Percentiles rank a stretch among this genome's conserved stretches.
Evolutionary conservation across 64 coral and sea anemone species (phyloP).

Genomic region (Trachythela sp.): DNA sequence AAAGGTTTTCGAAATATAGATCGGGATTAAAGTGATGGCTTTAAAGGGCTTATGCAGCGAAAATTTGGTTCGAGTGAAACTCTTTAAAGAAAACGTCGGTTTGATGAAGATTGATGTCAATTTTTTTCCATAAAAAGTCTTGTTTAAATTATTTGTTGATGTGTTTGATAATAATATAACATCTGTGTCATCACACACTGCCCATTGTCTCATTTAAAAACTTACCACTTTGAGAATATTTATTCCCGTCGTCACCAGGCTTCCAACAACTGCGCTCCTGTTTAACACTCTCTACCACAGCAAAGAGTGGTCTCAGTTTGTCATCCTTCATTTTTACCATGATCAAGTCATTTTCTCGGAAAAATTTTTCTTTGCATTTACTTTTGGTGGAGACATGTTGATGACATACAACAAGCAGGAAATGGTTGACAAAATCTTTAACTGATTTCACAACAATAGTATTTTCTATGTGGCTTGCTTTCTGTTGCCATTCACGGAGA

Average conservation of each 20-base stretch:
- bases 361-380: background rate
- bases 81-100: too few relatives aligned
- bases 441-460: conserved; percentile 1
- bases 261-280: background rate
- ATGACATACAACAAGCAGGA: background rate
- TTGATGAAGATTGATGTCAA: too few relatives aligned
- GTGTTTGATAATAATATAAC: background rate
- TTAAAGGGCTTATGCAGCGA: too few relatives aligned
- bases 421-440: background rate
- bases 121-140: too few relatives aligned
- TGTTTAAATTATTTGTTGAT: too few relatives aligned
- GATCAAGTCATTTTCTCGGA: background rate
- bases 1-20: too few relatives aligned
- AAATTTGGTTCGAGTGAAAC: too few relatives aligned
- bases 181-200: background rate
- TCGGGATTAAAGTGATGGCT: too few relatives aligned
- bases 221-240: background rate
- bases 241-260: background rate
- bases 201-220: background rate
- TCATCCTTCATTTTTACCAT: background rate
- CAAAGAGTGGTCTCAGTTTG: background rate
- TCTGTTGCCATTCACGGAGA: background rate
- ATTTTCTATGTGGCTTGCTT: background rate
- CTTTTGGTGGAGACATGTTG: background rate
- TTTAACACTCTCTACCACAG: background rate